phyloP scores from a whole-genome alignment of 2,888 invertebrate genomes.

The Acleris laterana region DNA sequence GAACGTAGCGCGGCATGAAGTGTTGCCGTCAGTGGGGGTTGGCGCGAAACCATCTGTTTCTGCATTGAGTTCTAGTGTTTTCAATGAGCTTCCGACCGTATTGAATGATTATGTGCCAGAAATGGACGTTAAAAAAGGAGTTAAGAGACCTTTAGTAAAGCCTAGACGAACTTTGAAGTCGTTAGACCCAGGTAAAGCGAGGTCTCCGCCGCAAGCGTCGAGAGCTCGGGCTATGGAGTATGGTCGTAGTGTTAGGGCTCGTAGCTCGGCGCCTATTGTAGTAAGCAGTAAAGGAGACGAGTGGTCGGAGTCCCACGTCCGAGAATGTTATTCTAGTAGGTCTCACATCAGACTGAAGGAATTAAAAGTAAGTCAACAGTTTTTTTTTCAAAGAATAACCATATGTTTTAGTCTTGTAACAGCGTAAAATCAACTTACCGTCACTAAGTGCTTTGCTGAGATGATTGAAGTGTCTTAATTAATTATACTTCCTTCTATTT shows the following conservation, averaged over 20 bases:
- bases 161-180: conserved; percentile 71
- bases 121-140: conserved; percentile 46
- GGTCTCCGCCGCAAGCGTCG: conserved; percentile 53
- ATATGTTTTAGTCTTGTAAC: too few relatives aligned
- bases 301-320: conserved; percentile 58
- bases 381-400: not conserved
- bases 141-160: conserved; percentile 59
- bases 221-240: conserved; percentile 45
- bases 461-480: too few relatives aligned
- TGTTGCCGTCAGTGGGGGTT: conserved; percentile 55
- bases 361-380: conserved; percentile 57
- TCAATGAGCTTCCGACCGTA: conserved; percentile 68
- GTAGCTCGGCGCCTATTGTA: conserved; percentile 60
- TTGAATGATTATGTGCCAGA: conserved; percentile 66
- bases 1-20: conserved; percentile 65
- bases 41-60: conserved; percentile 72
- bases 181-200: conserved; percentile 55
- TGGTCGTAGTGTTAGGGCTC: conserved; percentile 45
- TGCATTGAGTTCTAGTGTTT: conserved; percentile 58
- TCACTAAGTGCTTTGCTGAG: too few relatives aligned
- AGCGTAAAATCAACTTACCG: too few relatives aligned
- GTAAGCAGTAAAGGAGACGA: conserved; percentile 46
- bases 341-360: conserved; percentile 68
- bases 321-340: conserved; percentile 63
- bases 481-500: too few relatives aligned